A percentile compares a stretch with the other conserved stretches of the same genome.
These are phyloP conservation scores for Phyto melanocephala DNA, from an alignment of 2,888 invertebrate species.

Conservation along the genomic window DNA sequence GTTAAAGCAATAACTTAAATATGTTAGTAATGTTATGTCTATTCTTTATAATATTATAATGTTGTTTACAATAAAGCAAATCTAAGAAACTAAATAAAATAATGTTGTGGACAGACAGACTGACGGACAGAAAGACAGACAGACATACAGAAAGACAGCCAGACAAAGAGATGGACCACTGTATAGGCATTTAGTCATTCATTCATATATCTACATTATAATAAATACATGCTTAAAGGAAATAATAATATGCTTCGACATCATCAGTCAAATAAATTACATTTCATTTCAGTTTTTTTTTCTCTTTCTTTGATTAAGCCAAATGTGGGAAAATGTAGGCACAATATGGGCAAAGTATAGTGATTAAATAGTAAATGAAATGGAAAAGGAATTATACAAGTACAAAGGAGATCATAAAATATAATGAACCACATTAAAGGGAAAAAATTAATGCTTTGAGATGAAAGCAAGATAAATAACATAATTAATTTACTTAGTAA, in stretches of 20 bases:
- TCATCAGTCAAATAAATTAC: conserved; percentile 50
- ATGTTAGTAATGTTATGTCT: too few relatives aligned
- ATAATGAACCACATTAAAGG: background rate
- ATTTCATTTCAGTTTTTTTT: background rate
- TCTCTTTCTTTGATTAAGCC: background rate
- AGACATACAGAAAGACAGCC: too few relatives aligned
- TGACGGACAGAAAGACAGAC: too few relatives aligned
- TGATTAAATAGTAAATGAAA: conserved; percentile 14
- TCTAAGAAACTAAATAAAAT: background rate
- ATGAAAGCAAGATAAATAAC: background rate
- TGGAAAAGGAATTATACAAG: background rate
- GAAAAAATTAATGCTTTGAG: too few relatives aligned
- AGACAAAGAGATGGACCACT: too few relatives aligned
- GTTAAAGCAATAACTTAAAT: too few relatives aligned
- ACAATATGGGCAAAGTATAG: background rate
- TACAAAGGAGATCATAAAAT: background rate
- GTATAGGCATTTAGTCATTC: too few relatives aligned
- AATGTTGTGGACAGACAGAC: background rate
- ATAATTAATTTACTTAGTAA: background rate
- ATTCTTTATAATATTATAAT: too few relatives aligned
- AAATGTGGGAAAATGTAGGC: background rate
- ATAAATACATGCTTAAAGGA: background rate
- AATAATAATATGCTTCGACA: conserved; percentile 38
- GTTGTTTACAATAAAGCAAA: background rate
- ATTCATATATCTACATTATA: background rate